Conservation (phyloP, 2,113 vertebrate genomes). For the Hippocampus comes region DNA sequence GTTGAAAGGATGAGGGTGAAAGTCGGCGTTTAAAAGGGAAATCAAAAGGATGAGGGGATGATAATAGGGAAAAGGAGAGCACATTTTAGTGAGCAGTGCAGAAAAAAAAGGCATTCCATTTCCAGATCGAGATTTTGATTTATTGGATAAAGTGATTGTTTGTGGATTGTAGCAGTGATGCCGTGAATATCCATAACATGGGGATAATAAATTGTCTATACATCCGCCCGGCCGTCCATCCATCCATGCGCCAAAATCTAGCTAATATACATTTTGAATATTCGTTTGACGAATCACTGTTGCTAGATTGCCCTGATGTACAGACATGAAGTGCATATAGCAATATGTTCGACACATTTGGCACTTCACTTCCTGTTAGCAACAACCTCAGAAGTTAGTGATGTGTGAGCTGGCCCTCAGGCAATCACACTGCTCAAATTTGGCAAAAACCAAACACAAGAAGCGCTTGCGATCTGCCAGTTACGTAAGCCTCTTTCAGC, state of each 20-base stretch:
- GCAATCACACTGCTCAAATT: conserved; percentile 4
- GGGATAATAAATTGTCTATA: too few species aligned
- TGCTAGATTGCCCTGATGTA: neutral
- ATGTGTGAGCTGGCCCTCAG: conserved; percentile 1
- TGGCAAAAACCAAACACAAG: neutral
- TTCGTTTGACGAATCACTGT: neutral
- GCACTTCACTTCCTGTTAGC: conserved; percentile 5
- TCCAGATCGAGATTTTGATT: neutral
- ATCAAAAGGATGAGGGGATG: neutral
- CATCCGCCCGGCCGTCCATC: too few species aligned
- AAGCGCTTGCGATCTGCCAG: neutral
- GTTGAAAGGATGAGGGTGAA: conserved; percentile 1
- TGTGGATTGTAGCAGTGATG: neutral
- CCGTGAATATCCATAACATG: too few species aligned
- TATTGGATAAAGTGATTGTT: neutral
- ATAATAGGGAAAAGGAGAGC: neutral
- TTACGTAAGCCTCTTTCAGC: neutral
- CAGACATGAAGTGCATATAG: neutral
- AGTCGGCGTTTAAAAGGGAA: neutral
- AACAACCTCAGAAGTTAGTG: conserved; percentile 1
- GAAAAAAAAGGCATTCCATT: neutral
- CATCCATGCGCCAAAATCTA: too few species aligned
- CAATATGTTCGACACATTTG: conserved; percentile 6
- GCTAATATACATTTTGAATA: neutral
- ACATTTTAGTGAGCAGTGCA: neutral